A percentile compares a stretch with the other conserved stretches of the same genome.
Evolutionary conservation across 2,888 invertebrate species (phyloP).

Genomic region (Netelia melanura): DNA sequence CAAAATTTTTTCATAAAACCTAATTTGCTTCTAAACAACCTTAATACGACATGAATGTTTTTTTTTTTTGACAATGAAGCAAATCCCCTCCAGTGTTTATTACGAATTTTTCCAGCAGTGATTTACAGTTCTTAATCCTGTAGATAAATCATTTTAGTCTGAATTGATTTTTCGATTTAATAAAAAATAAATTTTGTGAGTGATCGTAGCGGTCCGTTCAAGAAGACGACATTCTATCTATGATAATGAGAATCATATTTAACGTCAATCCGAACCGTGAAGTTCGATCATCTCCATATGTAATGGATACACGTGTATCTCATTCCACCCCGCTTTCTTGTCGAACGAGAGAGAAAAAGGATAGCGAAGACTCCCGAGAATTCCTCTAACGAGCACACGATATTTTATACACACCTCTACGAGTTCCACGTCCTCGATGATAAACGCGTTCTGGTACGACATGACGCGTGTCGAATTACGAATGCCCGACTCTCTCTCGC

Average conservation of each 20-base stretch:
- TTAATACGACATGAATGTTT: no score
- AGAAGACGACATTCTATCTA: slow-evolving; percentile 5
- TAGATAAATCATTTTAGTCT: no score
- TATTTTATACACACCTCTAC: slow-evolving; percentile 13
- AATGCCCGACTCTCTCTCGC: slow-evolving; percentile 36
- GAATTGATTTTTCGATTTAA: no score
- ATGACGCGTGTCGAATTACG: slow-evolving; percentile 58
- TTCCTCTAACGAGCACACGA: slow-evolving; percentile 46
- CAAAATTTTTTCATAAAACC: no score
- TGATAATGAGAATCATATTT: slow-evolving; percentile 36
- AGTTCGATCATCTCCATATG: slow-evolving; percentile 33
- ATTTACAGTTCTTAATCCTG: no score
- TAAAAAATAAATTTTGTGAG: not conserved
- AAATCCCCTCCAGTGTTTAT: no score
- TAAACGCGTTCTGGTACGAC: slow-evolving; percentile 57
- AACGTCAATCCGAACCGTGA: slow-evolving; percentile 23
- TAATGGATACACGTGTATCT: slow-evolving; percentile 36
- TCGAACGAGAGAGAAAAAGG: slow-evolving; percentile 24
- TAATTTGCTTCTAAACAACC: no score
- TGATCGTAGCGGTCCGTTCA: not conserved
- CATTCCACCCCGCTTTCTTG: slow-evolving; percentile 32
- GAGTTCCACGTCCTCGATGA: slow-evolving; percentile 52
- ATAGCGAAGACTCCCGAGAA: slow-evolving; percentile 27
- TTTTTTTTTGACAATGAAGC: no score
- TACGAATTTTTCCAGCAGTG: no score